phyloP scores from a whole-genome alignment of 2,888 invertebrate species.

The Drosophila acutilabella region DNA sequence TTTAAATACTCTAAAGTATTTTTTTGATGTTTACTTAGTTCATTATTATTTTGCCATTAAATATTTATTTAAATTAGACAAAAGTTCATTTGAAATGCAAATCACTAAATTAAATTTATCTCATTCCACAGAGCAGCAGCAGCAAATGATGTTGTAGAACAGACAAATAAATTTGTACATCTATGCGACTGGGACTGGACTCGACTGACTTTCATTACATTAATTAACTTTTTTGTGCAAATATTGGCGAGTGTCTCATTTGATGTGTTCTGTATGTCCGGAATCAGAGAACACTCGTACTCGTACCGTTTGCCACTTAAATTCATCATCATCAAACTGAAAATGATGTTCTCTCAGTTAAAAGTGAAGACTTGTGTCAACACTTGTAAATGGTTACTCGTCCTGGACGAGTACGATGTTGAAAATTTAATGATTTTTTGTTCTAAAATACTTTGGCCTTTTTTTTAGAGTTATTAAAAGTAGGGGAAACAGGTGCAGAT shows the following conservation, averaged over 20 bases:
- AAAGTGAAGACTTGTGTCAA: slow-evolving; percentile 85
- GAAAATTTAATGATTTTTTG: slow-evolving; percentile 65
- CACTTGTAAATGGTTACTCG: slow-evolving; percentile 76
- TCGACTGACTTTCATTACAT: slow-evolving; percentile 65
- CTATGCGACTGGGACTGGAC: background rate
- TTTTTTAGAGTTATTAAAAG: slow-evolving; percentile 22
- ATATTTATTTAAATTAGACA: background rate
- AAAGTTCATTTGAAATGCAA: background rate
- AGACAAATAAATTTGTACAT: slow-evolving; percentile 1
- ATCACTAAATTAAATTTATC: background rate
- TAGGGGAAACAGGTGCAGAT: slow-evolving; percentile 1
- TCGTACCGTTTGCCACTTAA: slow-evolving; percentile 56
- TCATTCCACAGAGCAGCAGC: background rate
- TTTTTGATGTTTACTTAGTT: too few relatives aligned
- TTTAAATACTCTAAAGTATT: too few relatives aligned
- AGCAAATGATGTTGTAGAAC: background rate
- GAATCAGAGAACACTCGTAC: slow-evolving; percentile 24
- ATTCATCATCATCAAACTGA: slow-evolving; percentile 76
- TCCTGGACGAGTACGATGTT: slow-evolving; percentile 44
- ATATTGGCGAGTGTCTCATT: slow-evolving; percentile 57
- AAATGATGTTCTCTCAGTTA: slow-evolving; percentile 85
- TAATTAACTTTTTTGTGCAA: slow-evolving; percentile 73
- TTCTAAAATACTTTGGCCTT: slow-evolving; percentile 4
- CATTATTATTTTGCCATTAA: too few relatives aligned
- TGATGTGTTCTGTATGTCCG: slow-evolving; percentile 25